Evolutionary conservation across 2,113 vertebrate genomes (phyloP).

Genomic region (Actenoides lindsayi): DNA sequence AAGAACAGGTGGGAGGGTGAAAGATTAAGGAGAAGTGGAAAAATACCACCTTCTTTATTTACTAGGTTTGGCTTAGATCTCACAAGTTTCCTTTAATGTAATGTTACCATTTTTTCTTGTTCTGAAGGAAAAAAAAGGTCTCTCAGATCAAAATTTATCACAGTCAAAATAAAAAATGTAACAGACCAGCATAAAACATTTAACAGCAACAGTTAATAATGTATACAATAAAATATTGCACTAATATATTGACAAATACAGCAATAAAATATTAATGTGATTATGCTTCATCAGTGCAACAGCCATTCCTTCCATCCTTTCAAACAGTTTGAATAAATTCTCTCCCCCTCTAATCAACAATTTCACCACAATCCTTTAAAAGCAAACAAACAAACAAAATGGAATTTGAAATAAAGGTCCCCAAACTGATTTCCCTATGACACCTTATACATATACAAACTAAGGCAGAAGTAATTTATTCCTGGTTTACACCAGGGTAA

Average conservation of each 20-base stretch:
- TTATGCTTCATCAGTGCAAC: constrained; percentile 72
- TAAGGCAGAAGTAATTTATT: neutral
- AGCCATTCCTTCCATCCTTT: constrained; percentile 53
- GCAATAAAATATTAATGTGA: constrained; percentile 79
- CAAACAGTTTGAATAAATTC: constrained; percentile 50
- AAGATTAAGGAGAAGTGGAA: constrained; percentile 21
- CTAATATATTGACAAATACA: constrained; percentile 83
- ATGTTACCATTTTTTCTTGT: constrained; percentile 28
- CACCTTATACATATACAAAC: neutral
- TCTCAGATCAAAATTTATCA: constrained; percentile 70
- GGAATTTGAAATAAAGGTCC: neutral
- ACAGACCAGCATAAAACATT: constrained; percentile 76
- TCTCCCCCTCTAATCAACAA: neutral
- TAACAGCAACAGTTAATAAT: constrained; percentile 78
- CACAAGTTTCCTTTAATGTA: constrained; percentile 39
- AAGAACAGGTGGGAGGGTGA: neutral
- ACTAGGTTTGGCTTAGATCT: neutral
- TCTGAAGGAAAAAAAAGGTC: constrained; percentile 49
- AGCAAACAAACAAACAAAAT: neutral
- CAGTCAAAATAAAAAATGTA: constrained; percentile 73
- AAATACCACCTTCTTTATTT: constrained; percentile 46
- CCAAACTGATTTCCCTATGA: neutral
- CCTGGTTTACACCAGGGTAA: neutral
- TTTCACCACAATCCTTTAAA: neutral
- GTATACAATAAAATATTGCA: constrained; percentile 77